Conservation (phyloP, 2,888 invertebrate species). For the Dorcus hopei region DNA sequence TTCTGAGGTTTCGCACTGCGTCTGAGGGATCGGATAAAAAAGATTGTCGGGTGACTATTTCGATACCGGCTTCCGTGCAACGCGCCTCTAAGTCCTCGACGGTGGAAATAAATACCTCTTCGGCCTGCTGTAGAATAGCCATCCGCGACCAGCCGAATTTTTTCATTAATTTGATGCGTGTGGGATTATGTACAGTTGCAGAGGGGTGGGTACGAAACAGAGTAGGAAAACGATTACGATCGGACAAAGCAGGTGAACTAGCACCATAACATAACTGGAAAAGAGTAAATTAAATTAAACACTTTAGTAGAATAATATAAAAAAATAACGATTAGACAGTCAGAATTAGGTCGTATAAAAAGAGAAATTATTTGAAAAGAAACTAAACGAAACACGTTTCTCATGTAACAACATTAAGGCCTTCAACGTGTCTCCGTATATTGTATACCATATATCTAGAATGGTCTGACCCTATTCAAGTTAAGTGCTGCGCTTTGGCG, state of each 20-base stretch:
- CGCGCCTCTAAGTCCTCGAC: constrained; percentile 95
- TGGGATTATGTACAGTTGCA: constrained; percentile 98
- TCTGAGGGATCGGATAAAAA: constrained; percentile 96
- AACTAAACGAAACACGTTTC: too few species aligned
- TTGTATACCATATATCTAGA: too few species aligned
- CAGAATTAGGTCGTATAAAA: too few species aligned
- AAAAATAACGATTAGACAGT: too few species aligned
- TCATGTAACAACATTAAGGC: too few species aligned
- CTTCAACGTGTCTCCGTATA: too few species aligned
- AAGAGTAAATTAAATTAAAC: too few species aligned
- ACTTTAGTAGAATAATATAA: too few species aligned
- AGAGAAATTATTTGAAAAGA: too few species aligned
- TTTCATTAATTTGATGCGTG: constrained; percentile 92
- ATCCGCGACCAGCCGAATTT: constrained; percentile 97
- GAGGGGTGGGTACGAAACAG: constrained; percentile 98
- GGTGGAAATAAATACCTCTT: constrained; percentile 87
- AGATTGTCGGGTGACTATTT: constrained; percentile 94
- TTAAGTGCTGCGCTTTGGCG: too few species aligned
- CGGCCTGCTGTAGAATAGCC: constrained; percentile 96
- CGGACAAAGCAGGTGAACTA: constrained; percentile 96
- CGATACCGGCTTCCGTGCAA: constrained; percentile 88
- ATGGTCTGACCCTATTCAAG: too few species aligned
- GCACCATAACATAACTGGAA: constrained; percentile 96
- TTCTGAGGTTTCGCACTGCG: constrained; percentile 88
- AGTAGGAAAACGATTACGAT: constrained; percentile 95